A percentile compares a stretch with the other conserved stretches of the same genome.
phyloP scores from a whole-genome alignment of 2,797 vertebrate genomes.

The Adrianichthys oophorus region DNA sequence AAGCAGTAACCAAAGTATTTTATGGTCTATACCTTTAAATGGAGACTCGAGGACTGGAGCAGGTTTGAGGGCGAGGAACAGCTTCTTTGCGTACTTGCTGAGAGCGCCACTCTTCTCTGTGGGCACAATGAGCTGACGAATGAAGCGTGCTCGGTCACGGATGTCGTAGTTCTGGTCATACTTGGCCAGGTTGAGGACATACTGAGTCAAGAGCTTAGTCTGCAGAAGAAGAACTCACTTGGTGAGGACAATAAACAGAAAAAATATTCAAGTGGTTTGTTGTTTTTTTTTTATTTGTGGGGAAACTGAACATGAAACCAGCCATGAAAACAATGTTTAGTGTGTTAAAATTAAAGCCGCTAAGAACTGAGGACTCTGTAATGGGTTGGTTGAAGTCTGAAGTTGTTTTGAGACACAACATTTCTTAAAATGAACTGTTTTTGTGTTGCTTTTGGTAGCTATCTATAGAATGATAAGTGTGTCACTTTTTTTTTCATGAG shows the following conservation, averaged over 20 bases:
- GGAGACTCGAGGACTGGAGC: conserved; percentile 95
- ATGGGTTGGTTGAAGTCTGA: no score
- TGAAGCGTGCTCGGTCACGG: conserved; percentile 94
- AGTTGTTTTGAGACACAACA: no score
- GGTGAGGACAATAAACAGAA: neutral
- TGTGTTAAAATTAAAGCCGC: no score
- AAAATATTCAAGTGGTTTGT: neutral
- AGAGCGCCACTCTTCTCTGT: conserved; percentile 93
- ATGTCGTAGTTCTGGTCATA: conserved; percentile 99
- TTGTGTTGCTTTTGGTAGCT: no score
- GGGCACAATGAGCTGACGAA: conserved; percentile 95
- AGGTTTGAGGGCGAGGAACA: conserved; percentile 96
- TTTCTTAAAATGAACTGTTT: no score
- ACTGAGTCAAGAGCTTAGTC: conserved; percentile 98
- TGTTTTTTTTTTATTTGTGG: neutral
- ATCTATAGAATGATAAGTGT: no score
- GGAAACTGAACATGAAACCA: no score
- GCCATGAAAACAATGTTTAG: no score
- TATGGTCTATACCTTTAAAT: conserved; percentile 88
- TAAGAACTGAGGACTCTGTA: no score
- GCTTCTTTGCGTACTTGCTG: conserved; percentile 96
- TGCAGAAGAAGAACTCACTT: conserved; percentile 46
- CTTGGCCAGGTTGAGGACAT: conserved; percentile 96
- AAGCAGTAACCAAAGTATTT: neutral
- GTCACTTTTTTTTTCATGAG: no score